Evolutionary conservation across 2,797 vertebrate genomes (phyloP).

Genomic region (Nyctalus aviator): DNA sequence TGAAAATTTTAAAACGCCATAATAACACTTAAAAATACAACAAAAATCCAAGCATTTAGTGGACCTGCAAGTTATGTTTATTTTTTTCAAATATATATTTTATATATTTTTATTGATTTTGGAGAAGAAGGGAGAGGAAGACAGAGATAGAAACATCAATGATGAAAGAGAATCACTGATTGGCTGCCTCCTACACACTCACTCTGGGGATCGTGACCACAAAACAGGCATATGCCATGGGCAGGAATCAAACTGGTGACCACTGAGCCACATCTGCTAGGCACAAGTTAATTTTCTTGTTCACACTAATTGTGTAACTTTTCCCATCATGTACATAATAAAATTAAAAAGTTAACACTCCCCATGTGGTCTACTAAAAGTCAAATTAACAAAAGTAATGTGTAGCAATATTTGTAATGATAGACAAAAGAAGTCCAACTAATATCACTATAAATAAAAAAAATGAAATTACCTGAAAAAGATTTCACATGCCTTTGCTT

Average conservation of each 20-base stretch:
- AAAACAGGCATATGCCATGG: too few relatives aligned
- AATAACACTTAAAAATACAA: slow-evolving; percentile 28
- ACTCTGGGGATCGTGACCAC: too few relatives aligned
- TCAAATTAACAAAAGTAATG: neutral
- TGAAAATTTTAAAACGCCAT: slow-evolving; percentile 17
- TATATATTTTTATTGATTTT: too few relatives aligned
- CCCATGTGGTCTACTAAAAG: neutral
- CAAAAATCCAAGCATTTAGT: neutral
- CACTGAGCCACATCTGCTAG: too few relatives aligned
- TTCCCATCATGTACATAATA: neutral
- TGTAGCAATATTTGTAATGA: neutral
- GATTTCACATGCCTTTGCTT: neutral
- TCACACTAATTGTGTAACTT: neutral
- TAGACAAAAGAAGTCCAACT: neutral
- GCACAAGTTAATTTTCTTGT: neutral
- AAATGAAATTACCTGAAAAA: slow-evolving; percentile 23
- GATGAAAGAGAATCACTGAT: too few relatives aligned
- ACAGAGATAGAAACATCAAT: too few relatives aligned
- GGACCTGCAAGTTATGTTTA: neutral
- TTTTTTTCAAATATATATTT: neutral
- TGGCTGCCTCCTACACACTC: too few relatives aligned
- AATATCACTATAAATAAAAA: neutral
- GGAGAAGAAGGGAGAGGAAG: too few relatives aligned
- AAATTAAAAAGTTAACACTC: neutral
- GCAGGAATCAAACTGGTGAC: too few relatives aligned